Base-by-base conservation (phyloP, 2,113 vertebrate genomes). In the Drymodes brunneopygia region DNA sequence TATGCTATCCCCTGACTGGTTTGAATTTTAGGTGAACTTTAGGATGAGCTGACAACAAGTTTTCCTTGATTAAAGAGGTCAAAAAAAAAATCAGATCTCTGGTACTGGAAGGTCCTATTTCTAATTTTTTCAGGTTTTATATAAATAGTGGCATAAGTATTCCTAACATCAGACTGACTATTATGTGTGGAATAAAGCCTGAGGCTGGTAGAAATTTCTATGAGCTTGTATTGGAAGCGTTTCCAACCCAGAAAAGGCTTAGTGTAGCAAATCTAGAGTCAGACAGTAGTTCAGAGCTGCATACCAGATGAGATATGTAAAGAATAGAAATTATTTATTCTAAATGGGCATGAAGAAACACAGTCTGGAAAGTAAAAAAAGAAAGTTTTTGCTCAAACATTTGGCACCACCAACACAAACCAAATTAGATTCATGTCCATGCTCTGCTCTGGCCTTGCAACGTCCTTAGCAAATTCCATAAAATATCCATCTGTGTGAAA, bases 351-450 rank as follows among this genome's bases (percentile, higher is more conserved):
- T 44, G 28, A 88, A 77, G n/a, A 86, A 92, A 21, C 23, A 83
- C 44, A 73, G 51, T 62, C 18, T 85, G 15, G 33, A 67, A 54
- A 81, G 35, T 6, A 44, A 35, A 62, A 71, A 53, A 81, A n/a
- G 10, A 33, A 83, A 78, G 28, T 14, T 75, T 93, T 78, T 67
- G 5, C 50, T 88, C 19, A 50, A 72, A 62, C 4, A 62, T 86
- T 86, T 90, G 56, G 29, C 64, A 33, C 20, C 7, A 33, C 64
- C 27, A 29, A 48, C 58, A 51, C 5, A 54, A 83, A 86, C 17
- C 38, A 88, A 84, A 88, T 95, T 71, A 86, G 12, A 92, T 96
- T 95, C 80, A 81, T 66, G 58, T 20, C 94, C 50, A 71, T 73
- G 64, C 36, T 83, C 35, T 62, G 38, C 70, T 86, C 69, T 92